These are phyloP conservation scores for Teinopalpus imperialis DNA, from an alignment of 2,888 invertebrate species.

Conservation along the genomic window DNA sequence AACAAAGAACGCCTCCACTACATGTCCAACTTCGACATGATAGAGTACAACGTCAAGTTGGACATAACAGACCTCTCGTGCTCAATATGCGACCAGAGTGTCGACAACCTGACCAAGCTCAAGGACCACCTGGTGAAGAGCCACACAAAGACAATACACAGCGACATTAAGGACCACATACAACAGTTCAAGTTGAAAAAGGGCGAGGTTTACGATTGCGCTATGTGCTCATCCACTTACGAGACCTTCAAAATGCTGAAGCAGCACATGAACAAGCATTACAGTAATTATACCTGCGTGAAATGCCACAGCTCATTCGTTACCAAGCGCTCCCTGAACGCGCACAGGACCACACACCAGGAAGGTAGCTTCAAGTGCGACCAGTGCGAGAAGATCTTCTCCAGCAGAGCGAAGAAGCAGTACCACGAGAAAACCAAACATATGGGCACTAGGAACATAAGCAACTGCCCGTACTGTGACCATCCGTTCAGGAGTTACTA, in stretches of 20 bases:
- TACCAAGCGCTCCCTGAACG: slow-evolving; percentile 55
- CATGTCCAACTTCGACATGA: slow-evolving; percentile 50
- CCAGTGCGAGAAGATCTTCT: slow-evolving; percentile 63
- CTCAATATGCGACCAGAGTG: slow-evolving; percentile 44
- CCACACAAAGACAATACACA: slow-evolving; percentile 48
- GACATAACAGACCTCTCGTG: slow-evolving; percentile 53
- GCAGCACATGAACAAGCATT: slow-evolving; percentile 72
- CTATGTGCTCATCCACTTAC: slow-evolving; percentile 57
- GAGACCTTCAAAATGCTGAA: slow-evolving; percentile 72
- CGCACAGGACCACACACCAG: slow-evolving; percentile 55
- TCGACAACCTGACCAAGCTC: slow-evolving; percentile 42
- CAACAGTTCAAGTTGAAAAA: slow-evolving; percentile 63
- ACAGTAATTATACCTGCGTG: slow-evolving; percentile 55
- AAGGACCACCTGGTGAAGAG: slow-evolving; percentile 53
- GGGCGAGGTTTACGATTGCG: slow-evolving; percentile 60
- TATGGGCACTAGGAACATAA: slow-evolving; percentile 59
- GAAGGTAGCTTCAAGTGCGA: slow-evolving; percentile 66
- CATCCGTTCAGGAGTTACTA: slow-evolving; percentile 65
- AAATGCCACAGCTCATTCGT: slow-evolving; percentile 58
- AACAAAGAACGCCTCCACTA: slow-evolving; percentile 47
- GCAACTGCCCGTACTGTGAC: slow-evolving; percentile 65
- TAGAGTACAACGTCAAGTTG: slow-evolving; percentile 53
- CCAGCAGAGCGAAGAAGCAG: slow-evolving; percentile 52
- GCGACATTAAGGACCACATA: slow-evolving; percentile 63
- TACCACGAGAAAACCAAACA: slow-evolving; percentile 70